Percentiles rank a stretch among this genome's conserved stretches.
Conservation (phyloP, 2,888 invertebrate genomes). For the Physocephala rufipes region DNA sequence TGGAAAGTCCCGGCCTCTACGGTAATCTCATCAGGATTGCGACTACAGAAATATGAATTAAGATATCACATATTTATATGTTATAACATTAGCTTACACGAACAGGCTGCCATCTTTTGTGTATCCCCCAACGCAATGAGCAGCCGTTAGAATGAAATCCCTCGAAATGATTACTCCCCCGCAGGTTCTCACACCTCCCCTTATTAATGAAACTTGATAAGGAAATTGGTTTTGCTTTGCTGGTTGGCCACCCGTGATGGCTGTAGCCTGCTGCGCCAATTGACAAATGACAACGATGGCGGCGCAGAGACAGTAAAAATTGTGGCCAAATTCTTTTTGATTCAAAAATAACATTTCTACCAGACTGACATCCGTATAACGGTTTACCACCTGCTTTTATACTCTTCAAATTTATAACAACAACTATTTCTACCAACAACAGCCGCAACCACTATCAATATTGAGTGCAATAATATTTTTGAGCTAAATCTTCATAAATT, state of each 20-base stretch:
- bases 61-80: slow-evolving; percentile 24
- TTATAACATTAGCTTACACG: background rate
- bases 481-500: no score
- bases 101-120: background rate
- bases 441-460: no score
- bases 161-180: slow-evolving; percentile 57
- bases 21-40: slow-evolving; percentile 45
- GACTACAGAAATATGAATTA: slow-evolving; percentile 48
- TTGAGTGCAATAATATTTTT: no score
- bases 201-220: slow-evolving; percentile 61
- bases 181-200: slow-evolving; percentile 51
- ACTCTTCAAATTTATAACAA: no score
- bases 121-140: slow-evolving; percentile 56
- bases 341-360: no score
- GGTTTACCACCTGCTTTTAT: no score
- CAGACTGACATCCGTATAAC: no score
- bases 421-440: no score
- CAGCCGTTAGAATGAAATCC: slow-evolving; percentile 57
- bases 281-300: no score
- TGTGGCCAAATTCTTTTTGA: no score
- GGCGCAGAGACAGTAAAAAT: no score
- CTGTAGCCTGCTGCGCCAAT: background rate
- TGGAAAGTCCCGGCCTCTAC: slow-evolving; percentile 2
- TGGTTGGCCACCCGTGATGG: slow-evolving; percentile 53
- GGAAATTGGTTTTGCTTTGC: slow-evolving; percentile 62